Percentiles rank a stretch among this genome's conserved stretches.
Conservation (phyloP, 2,797 vertebrate species). For the Pseudochirops corinnae region DNA sequence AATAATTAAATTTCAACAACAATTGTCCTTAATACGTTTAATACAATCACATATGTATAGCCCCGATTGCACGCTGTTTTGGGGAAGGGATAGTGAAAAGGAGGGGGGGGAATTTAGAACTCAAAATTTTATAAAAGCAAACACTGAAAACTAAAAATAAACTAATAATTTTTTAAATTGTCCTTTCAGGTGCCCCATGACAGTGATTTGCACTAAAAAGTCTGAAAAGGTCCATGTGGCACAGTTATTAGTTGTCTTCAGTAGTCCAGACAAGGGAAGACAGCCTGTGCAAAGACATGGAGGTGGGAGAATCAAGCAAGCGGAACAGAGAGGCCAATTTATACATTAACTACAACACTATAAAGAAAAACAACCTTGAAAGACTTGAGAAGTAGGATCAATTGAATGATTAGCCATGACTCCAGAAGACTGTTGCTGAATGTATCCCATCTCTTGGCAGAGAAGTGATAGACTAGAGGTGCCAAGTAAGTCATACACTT, state of each 20-base stretch:
- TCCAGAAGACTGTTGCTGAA: neutral
- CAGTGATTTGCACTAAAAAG: neutral
- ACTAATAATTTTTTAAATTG: neutral
- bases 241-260: neutral
- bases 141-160: too few relatives aligned
- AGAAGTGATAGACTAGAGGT: neutral
- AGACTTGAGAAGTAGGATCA: neutral
- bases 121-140: too few relatives aligned
- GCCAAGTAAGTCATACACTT: neutral
- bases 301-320: neutral
- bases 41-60: too few relatives aligned
- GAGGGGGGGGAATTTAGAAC: too few relatives aligned
- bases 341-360: neutral
- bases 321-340: neutral
- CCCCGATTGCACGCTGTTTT: too few relatives aligned
- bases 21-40: neutral
- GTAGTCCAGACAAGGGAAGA: neutral
- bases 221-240: neutral
- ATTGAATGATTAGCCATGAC: neutral
- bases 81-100: too few relatives aligned
- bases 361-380: neutral
- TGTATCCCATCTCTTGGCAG: neutral
- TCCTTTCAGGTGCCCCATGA: neutral
- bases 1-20: neutral
- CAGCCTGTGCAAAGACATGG: neutral